Evolutionary conservation across 2,888 invertebrate genomes (phyloP), one percentile per base, ranked within the genome.

Genomic region (Dolichomitus sp.): DNA sequence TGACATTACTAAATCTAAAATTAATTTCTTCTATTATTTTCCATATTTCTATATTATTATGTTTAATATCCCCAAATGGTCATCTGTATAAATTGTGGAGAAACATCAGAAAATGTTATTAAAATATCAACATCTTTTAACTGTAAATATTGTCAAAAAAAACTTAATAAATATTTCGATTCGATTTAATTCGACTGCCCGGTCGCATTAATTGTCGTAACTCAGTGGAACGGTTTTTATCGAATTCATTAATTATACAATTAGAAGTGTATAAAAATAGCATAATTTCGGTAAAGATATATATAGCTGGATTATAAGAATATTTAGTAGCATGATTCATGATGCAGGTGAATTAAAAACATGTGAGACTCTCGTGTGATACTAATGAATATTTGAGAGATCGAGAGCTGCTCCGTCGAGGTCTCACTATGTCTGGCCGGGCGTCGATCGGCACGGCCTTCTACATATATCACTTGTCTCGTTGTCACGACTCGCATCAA

Each of bases 401-500:
- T 33, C 59, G 59, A 59, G 59, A 59, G 33, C 5, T 30, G 30
- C 30, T 57, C 1, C 23, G 11, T 54, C 59, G 17, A 59, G 59
- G 59, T 57, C 57, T 27, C 30, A 12, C 59, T 33, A 6, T 33
- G 14, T 33, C 59, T 30, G 33, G n/a, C 7, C 33, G 33, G 5
- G 14, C 48, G 27, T 69, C 40, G 17, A 37, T 23, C 19, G 33
- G 2, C 12, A 17, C 68, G 68, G 50, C 74, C 74, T 74, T 66
- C 57, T 50, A 50, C 40, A 65, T 52, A 42, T 48, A 61, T 50
- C 42, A 59, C 33, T 9, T 7, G 50, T 74, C 65, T 74, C 65
- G 50, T 65, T 37, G 66, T 75, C 75, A 30, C 66, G 42, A 33
- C 30, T 52, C 75, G 75, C 52, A 54, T 45, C 57, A 45, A 75